phyloP scores from a whole-genome alignment of 1,140 invertebrate genomes.

The Penaeus japonicus region DNA sequence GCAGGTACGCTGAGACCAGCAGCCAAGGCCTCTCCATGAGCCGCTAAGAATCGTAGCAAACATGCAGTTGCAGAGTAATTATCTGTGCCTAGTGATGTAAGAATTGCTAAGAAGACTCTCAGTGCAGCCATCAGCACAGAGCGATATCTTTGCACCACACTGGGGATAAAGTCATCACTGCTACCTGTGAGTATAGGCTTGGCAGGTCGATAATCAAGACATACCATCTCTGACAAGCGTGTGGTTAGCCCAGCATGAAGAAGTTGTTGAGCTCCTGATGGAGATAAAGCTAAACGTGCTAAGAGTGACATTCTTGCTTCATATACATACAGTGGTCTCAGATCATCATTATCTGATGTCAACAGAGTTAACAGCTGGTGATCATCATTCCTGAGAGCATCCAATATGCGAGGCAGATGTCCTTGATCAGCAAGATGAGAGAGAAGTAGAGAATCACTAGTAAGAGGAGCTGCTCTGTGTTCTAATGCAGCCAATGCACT shows the following conservation, averaged over 20 bases:
- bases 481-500: slow-evolving; percentile 81
- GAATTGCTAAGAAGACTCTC: slow-evolving; percentile 79
- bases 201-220: slow-evolving; percentile 80
- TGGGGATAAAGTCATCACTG: slow-evolving; percentile 61
- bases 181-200: slow-evolving; percentile 66
- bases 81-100: slow-evolving; percentile 81
- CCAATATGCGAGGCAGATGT: slow-evolving; percentile 84
- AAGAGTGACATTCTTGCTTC: slow-evolving; percentile 87
- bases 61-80: slow-evolving; percentile 81
- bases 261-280: slow-evolving; percentile 78
- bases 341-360: slow-evolving; percentile 73
- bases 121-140: slow-evolving; percentile 78
- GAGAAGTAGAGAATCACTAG: slow-evolving; percentile 70
- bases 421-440: slow-evolving; percentile 67
- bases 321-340: slow-evolving; percentile 84
- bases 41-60: slow-evolving; percentile 73
- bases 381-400: slow-evolving; percentile 80
- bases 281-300: slow-evolving; percentile 75
- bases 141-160: slow-evolving; percentile 72
- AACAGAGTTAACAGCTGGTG: slow-evolving; percentile 75
- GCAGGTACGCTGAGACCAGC: slow-evolving; percentile 74
- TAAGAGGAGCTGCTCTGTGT: slow-evolving; percentile 76
- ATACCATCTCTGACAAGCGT: slow-evolving; percentile 78
- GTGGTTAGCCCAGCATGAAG: slow-evolving; percentile 78
- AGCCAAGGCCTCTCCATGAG: slow-evolving; percentile 82